Evolutionary conservation across 1,140 invertebrate genomes (phyloP).

Genomic region (Drosophila albomicans): DNA sequence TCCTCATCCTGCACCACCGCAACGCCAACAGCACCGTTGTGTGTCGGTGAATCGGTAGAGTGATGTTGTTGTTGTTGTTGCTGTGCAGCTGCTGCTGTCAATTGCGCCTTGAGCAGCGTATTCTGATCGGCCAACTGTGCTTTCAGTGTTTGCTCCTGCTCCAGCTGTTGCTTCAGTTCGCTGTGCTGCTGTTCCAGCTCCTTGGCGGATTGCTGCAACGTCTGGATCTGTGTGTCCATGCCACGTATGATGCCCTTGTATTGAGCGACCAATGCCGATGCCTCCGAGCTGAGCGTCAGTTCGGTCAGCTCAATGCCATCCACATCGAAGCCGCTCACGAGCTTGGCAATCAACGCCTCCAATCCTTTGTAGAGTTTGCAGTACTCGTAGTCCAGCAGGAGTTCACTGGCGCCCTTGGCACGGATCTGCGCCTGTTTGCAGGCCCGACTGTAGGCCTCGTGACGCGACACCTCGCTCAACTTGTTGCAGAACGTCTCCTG

Average conservation of each 20-base stretch:
- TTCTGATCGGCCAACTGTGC: slow-evolving; percentile 95
- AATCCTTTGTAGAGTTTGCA: slow-evolving; percentile 93
- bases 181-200: slow-evolving; percentile 86
- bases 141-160: slow-evolving; percentile 89
- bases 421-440: slow-evolving; percentile 96
- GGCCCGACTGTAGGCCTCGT: slow-evolving; percentile 96
- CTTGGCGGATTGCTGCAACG: slow-evolving; percentile 87
- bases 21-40: background rate
- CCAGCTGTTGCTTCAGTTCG: slow-evolving; percentile 88
- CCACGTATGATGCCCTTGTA: slow-evolving; percentile 96
- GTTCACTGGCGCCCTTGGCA: slow-evolving; percentile 90
- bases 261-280: slow-evolving; percentile 88
- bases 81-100: slow-evolving; percentile 67
- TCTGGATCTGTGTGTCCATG: slow-evolving; percentile 91
- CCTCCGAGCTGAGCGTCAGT: slow-evolving; percentile 85
- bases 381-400: slow-evolving; percentile 98
- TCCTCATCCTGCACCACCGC: slow-evolving; percentile 29
- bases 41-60: background rate
- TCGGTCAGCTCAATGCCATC: slow-evolving; percentile 86
- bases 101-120: slow-evolving; percentile 92
- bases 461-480: slow-evolving; percentile 93
- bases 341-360: slow-evolving; percentile 86
- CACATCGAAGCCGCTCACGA: slow-evolving; percentile 76
- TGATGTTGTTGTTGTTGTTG: slow-evolving; percentile 2
- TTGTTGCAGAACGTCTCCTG: slow-evolving; percentile 95